Conservation (phyloP, 2,113 vertebrate species). For the Atlantisia rogersi region DNA sequence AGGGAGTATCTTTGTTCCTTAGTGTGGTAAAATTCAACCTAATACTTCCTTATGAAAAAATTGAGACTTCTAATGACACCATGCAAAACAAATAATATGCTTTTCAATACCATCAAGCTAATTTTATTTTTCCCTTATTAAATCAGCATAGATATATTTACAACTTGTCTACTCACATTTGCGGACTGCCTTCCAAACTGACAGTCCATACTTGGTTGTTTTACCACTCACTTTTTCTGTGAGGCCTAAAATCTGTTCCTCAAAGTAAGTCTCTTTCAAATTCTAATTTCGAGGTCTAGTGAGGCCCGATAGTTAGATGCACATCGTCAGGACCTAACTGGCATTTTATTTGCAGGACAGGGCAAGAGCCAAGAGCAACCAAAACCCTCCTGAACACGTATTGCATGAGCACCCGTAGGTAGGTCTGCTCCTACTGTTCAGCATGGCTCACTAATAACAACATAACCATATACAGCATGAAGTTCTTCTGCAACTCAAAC, state of each 20-base stretch:
- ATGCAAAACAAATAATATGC: background rate
- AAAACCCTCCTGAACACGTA: background rate
- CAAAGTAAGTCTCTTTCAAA: background rate
- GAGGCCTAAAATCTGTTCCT: background rate
- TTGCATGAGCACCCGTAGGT: accelerated
- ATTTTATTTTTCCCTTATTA: background rate
- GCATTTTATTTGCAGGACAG: background rate
- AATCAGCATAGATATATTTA: background rate
- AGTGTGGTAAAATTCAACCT: background rate
- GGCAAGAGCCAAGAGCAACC: background rate
- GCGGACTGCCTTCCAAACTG: background rate
- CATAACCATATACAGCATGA: background rate
- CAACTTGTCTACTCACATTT: background rate
- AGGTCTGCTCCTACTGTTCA: background rate
- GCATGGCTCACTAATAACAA: background rate
- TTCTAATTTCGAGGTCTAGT: background rate
- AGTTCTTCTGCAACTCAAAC: background rate
- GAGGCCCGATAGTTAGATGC: background rate
- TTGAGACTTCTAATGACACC: background rate
- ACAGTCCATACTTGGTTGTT: background rate
- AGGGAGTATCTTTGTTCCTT: background rate
- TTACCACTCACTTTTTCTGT: background rate
- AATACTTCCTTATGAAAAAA: background rate
- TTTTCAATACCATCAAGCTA: background rate
- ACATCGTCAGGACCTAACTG: background rate